phyloP scores from a whole-genome alignment of 2,888 invertebrate genomes.

The Trachelus troglodyta region DNA sequence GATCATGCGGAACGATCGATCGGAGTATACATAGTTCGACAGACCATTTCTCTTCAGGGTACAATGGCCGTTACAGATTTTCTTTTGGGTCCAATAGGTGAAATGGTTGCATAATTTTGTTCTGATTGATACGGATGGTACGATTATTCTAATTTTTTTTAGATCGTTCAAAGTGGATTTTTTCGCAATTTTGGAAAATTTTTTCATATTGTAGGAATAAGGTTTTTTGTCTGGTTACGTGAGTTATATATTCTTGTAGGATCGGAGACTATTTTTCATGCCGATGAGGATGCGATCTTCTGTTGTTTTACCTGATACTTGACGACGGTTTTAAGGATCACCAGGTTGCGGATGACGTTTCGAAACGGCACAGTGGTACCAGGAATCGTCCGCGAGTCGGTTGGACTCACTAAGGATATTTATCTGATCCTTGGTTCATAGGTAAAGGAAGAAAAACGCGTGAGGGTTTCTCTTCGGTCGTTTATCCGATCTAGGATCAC shows the following conservation, averaged over 20 bases:
- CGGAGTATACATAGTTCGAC: not conserved
- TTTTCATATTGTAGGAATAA: not conserved
- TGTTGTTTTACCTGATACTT: conserved; percentile 32
- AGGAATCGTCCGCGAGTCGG: conserved; percentile 11
- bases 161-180: not conserved
- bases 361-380: conserved; percentile 11
- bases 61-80: conserved; percentile 24
- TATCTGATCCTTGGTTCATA: conserved; percentile 54
- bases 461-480: conserved; percentile 11
- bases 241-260: not conserved
- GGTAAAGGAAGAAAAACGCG: conserved; percentile 21
- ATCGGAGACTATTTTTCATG: conserved; percentile 32
- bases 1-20: conserved; percentile 16
- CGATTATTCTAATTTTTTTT: not conserved
- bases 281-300: conserved; percentile 4
- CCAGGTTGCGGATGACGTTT: conserved; percentile 26
- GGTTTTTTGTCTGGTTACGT: not conserved
- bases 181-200: not conserved
- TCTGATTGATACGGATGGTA: not conserved
- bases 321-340: conserved; percentile 23
- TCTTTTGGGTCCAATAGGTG: not conserved
- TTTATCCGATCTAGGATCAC: conserved; percentile 54
- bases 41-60: conserved; percentile 20
- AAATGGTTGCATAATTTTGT: not conserved
- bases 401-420: conserved; percentile 25